phyloP scores from a whole-genome alignment of 2,888 invertebrate species.

The Troglohyphantes excavatus region DNA sequence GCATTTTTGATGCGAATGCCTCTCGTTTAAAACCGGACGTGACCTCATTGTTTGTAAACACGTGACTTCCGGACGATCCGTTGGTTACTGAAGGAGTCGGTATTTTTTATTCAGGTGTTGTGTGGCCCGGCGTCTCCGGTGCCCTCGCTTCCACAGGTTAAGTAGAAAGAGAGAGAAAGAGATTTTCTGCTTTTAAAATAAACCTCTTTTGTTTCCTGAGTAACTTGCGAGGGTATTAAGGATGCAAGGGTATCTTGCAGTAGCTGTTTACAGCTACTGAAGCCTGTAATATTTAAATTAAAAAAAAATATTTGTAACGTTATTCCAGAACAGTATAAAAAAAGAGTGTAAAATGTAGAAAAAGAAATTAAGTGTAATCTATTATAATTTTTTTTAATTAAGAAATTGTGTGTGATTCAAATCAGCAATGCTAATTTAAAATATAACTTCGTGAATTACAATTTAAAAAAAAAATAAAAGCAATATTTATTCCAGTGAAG shows the following conservation, averaged over 20 bases:
- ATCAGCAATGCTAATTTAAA: too few species aligned
- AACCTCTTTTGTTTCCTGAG: not conserved
- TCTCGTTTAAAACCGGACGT: conserved; percentile 75
- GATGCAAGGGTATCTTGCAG: not conserved
- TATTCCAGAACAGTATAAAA: too few species aligned
- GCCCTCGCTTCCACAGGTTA: not conserved
- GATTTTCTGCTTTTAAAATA: not conserved
- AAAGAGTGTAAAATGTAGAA: too few species aligned
- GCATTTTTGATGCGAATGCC: conserved; percentile 66
- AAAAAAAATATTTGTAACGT: too few species aligned
- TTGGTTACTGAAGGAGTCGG: not conserved
- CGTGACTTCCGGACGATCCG: conserved; percentile 55
- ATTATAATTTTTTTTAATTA: too few species aligned
- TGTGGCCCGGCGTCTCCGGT: not conserved
- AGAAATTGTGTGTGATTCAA: too few species aligned
- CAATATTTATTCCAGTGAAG: too few species aligned
- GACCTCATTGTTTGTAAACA: conserved; percentile 76
- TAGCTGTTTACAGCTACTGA: not conserved
- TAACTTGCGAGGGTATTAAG: not conserved
- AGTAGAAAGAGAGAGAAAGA: not conserved
- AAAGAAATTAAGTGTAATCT: too few species aligned
- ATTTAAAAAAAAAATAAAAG: too few species aligned
- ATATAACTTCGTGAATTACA: too few species aligned
- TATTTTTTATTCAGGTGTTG: conserved; percentile 66
- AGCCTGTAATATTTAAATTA: too few species aligned